A percentile compares a stretch with the other conserved stretches of the same genome.
Conservation (phyloP, 2,797 vertebrate species). For the Lateolabrax maculatus region DNA sequence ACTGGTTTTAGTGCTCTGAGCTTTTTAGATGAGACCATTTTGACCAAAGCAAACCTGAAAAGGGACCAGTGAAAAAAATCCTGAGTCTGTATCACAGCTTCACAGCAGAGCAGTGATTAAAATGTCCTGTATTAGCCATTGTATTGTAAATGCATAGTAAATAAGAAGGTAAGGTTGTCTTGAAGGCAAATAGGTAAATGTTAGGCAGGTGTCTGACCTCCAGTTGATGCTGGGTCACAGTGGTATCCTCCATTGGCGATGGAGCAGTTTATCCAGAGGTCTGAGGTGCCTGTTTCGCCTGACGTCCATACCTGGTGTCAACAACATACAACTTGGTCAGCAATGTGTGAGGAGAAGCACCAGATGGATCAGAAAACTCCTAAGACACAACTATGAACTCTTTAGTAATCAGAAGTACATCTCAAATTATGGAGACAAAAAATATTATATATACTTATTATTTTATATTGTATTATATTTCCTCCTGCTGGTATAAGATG, state of each 20-base stretch:
- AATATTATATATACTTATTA: too few species aligned
- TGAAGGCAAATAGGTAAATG: neutral
- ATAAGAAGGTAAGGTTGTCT: neutral
- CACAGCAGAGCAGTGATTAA: neutral
- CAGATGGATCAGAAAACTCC: neutral
- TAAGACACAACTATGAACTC: too few species aligned
- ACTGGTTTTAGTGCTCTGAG: neutral
- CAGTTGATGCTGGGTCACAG: constrained; percentile 75
- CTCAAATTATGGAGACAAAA: neutral
- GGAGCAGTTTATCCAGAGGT: constrained; percentile 95
- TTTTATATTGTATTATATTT: neutral
- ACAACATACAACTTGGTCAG: constrained; percentile 34
- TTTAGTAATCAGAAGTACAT: neutral
- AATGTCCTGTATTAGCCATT: neutral
- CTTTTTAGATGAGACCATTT: neutral
- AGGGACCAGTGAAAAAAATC: too few species aligned
- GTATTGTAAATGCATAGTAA: neutral
- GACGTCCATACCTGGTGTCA: constrained; percentile 90
- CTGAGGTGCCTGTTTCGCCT: constrained; percentile 76
- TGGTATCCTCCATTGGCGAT: neutral
- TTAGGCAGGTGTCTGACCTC: constrained; percentile 75
- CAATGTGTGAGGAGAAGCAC: neutral
- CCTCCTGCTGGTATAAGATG: neutral
- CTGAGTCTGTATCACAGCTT: neutral
- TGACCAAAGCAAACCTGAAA: neutral